phyloP scores from a whole-genome alignment of 2,888 invertebrate genomes.

The Agriotes lineatus region DNA sequence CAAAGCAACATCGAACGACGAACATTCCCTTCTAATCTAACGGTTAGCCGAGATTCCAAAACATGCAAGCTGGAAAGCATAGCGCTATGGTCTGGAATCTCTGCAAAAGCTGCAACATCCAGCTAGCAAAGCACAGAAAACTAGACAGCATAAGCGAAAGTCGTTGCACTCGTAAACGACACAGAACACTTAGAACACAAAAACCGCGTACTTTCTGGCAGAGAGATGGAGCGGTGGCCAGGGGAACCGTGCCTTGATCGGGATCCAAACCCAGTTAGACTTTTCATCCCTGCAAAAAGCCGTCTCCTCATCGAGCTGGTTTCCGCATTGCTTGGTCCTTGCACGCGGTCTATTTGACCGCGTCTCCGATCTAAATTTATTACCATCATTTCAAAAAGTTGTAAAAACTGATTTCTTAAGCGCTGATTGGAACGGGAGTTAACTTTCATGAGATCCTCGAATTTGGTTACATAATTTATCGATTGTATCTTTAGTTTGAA shows the following conservation, averaged over 20 bases:
- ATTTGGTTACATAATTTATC: no score
- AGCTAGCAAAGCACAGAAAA: constrained; percentile 24
- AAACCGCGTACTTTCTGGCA: constrained; percentile 83
- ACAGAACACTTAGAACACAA: constrained; percentile 39
- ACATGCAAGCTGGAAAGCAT: not conserved
- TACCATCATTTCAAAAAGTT: constrained; percentile 34
- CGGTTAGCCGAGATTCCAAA: not conserved
- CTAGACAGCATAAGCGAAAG: constrained; percentile 25
- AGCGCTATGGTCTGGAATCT: not conserved
- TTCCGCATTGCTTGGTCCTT: constrained; percentile 52
- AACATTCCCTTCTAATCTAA: not conserved
- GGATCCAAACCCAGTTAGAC: constrained; percentile 80
- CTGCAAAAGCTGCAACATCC: constrained; percentile 5
- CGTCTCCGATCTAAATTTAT: constrained; percentile 51
- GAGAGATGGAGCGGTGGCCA: constrained; percentile 86
- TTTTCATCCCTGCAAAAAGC: constrained; percentile 85
- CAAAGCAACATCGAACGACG: constrained; percentile 13
- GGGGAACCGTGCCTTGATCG: constrained; percentile 78
- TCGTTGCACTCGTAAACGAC: constrained; percentile 26
- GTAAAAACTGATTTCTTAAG: not conserved
- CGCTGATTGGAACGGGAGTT: no score
- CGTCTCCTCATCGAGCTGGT: constrained; percentile 79
- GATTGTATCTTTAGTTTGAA: no score
- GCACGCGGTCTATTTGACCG: constrained; percentile 41
- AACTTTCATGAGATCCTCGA: no score